Evolutionary conservation across 2,113 vertebrate species (phyloP).

Genomic region (Lanius collurio): DNA sequence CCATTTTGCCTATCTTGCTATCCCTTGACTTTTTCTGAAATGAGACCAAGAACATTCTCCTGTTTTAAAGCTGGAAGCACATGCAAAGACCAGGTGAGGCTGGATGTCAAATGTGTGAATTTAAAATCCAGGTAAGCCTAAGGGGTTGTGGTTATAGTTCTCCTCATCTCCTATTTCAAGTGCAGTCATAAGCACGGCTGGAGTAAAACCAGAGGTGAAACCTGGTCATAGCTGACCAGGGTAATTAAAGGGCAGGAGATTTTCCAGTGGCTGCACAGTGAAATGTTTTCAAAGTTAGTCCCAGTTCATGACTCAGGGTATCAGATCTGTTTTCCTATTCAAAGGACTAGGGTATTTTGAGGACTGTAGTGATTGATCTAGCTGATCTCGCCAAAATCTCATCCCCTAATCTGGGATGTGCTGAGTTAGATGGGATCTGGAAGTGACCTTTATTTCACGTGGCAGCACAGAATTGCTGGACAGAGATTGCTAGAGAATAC

Average conservation of each 20-base stretch:
- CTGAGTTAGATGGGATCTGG: neutral
- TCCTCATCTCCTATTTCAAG: neutral
- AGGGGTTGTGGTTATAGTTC: neutral
- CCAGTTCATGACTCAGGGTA: neutral
- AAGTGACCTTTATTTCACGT: neutral
- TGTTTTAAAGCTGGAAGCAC: neutral
- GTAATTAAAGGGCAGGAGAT: neutral
- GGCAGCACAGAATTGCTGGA: neutral
- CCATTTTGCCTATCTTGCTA: neutral
- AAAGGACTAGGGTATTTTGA: neutral
- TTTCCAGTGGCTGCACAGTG: constrained; percentile 7
- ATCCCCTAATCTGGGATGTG: neutral
- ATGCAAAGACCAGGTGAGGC: neutral
- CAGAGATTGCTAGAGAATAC: neutral
- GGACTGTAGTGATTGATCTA: neutral
- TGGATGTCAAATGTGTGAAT: neutral
- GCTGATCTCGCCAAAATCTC: neutral
- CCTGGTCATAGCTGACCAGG: neutral
- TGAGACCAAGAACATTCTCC: neutral
- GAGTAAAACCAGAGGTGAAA: neutral
- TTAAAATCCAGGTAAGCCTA: neutral
- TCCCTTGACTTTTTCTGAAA: neutral
- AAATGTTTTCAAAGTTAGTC: neutral
- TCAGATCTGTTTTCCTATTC: neutral
- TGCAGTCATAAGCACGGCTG: neutral